Base-by-base conservation (phyloP, 2,888 invertebrate genomes). In the Dastarcus helophoroides region DNA sequence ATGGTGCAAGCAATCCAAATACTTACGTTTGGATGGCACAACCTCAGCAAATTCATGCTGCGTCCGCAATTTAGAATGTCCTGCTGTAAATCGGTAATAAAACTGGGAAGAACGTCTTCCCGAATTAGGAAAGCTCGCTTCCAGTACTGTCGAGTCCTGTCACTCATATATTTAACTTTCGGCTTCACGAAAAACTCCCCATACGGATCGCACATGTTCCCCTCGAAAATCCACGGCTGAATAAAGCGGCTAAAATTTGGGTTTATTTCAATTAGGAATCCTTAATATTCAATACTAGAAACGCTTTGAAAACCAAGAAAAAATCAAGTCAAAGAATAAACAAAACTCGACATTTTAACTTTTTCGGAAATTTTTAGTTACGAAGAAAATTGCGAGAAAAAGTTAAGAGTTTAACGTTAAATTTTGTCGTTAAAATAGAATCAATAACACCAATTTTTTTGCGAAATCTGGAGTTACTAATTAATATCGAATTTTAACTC, bases 211-310 rank as follows among this genome's bases (percentile, higher is more conserved):
- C 83, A 78, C 9, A 90, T 63, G 29, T 74, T 70, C 1, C 91
- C 93, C 53, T 86, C 79, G 49, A 86, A 81, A 36, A 91, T 74
- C 79, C 91, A 93, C 35, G 77, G 73, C 50, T 83, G 76, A 17
- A 93, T 67, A 51, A 83, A 75, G 35, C 76, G 74, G 48, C 37
- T 62, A 48, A 38, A 48, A 44, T 37, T 29, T 30, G 28, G 8
- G 12, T 25, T 16, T 10, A n/a, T 11, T 28, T 28, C 19, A 14
- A 24, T n/a, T 24, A 24, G 7, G 7, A 8, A 9, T 9, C 24
- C 7, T n/a, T n/a, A n/a, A n/a, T n/a, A n/a, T n/a, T n/a, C n/a
- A n/a, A n/a, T n/a, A n/a, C n/a, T n/a, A n/a, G n/a, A n/a, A n/a
- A n/a, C n/a, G n/a, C n/a, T n/a, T n/a, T n/a, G n/a, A n/a, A n/a